phyloP scores from a whole-genome alignment of 2,888 invertebrate species.

The Orthosia gothica region DNA sequence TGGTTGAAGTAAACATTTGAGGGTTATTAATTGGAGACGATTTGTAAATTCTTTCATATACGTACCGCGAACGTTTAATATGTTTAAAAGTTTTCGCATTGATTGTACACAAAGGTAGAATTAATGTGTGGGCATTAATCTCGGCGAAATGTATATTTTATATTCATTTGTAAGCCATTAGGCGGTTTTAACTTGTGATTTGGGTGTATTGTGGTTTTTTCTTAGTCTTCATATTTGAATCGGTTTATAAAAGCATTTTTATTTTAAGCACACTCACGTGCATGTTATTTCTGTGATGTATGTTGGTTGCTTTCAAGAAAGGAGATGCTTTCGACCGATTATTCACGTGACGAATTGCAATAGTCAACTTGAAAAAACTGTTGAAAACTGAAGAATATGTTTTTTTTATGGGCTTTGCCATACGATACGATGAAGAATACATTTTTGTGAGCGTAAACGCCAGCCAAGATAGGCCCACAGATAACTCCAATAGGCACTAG shows the following conservation, averaged over 20 bases:
- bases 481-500: neutral
- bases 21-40: slow-evolving; percentile 87
- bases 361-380: neutral
- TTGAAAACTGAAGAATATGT: neutral
- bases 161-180: slow-evolving; percentile 63
- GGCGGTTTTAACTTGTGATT: slow-evolving; percentile 52
- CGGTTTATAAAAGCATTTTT: slow-evolving; percentile 6
- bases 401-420: neutral
- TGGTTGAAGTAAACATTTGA: slow-evolving; percentile 72
- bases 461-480: neutral
- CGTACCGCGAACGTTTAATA: slow-evolving; percentile 80
- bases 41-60: slow-evolving; percentile 87
- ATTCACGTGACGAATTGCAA: neutral
- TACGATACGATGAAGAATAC: too few relatives aligned
- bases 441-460: neutral
- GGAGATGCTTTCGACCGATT: neutral
- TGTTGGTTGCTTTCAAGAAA: neutral
- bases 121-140: slow-evolving; percentile 73
- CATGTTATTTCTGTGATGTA: neutral
- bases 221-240: slow-evolving; percentile 17
- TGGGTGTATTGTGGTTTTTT: slow-evolving; percentile 53
- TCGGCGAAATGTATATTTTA: slow-evolving; percentile 60
- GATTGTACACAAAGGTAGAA: slow-evolving; percentile 79
- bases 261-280: slow-evolving; percentile 18
- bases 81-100: slow-evolving; percentile 82